Base-by-base conservation (phyloP, 2,113 vertebrate genomes). In the Neodon shergylaensis region DNA sequence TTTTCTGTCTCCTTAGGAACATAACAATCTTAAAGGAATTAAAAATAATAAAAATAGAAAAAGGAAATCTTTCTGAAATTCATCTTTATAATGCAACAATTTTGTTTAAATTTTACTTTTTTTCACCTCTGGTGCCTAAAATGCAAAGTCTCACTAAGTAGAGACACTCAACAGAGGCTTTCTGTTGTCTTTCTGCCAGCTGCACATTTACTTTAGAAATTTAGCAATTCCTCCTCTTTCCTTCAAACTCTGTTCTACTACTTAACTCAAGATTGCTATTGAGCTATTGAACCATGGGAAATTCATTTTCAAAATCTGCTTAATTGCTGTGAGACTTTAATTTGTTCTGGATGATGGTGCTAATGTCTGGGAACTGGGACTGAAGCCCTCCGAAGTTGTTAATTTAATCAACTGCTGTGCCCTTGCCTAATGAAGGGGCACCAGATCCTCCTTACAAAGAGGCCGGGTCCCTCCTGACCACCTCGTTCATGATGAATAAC, bases 251-350 rank as follows among this genome's bases (percentile, higher is more conserved):
- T 83, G 91, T 90, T 76, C 61, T 68, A 31, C 74, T 95, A 36
- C 90, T 97, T 95, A 93, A 93, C 91, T 94, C 89, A 76, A 77
- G 88, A 92, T 94, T 94, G 92, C 94, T 94, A 92, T 93, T 96
- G 95, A 97, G 85, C 90, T 96, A 95, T 33, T 96, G 97, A 97
- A 97, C 97, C 97, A 97, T 95, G 97, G 97, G 97, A 98, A 98
- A 98, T 97, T 97, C 96, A 97, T 97, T 97, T 98, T 97, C 92
- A 97, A 97, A 97, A 97, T 98, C 97, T 94, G 96, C 95, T 97
- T 98, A 98, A 98, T 98, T 98, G 95, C 97, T 97, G 96, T 97
- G 97, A 97, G 97, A 96, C 96, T 97, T 97, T 97, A 98, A 98
- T 98, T 98, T 98, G 97, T 97, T 97, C 97, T 97, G 97, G 97